These are phyloP conservation scores for Lasioglossum marginatum DNA, from an alignment of 2,888 invertebrate genomes.

Conservation along the genomic window DNA sequence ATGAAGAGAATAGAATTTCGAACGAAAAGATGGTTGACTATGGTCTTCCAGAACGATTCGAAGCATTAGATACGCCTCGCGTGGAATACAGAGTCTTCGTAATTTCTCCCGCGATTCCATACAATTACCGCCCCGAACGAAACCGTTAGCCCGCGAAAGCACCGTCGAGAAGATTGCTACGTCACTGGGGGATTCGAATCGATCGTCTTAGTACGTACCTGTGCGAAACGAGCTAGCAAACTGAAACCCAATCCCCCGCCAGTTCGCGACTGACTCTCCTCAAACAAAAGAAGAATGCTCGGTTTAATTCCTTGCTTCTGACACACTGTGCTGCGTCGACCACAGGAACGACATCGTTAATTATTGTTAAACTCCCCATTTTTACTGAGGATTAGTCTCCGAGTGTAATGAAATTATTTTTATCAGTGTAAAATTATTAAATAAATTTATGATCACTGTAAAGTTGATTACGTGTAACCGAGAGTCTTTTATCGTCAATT, in stretches of 20 bases:
- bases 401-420: background rate
- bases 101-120: slow-evolving; percentile 51
- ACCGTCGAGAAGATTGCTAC: slow-evolving; percentile 42
- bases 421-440: background rate
- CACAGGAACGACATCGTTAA: background rate
- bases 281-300: background rate
- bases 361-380: background rate
- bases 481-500: too few species aligned
- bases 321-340: background rate
- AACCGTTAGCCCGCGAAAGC: slow-evolving; percentile 22
- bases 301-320: background rate
- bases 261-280: background rate
- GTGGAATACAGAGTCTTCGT: slow-evolving; percentile 29
- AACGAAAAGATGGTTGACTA: background rate
- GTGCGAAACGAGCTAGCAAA: slow-evolving; percentile 1
- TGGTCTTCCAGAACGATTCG: background rate
- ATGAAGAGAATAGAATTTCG: background rate
- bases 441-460: background rate
- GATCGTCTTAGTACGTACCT: slow-evolving; percentile 40
- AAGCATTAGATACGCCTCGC: background rate
- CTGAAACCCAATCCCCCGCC: background rate
- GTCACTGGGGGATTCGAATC: slow-evolving; percentile 53
- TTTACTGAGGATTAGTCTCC: background rate
- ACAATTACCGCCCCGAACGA: slow-evolving; percentile 48
- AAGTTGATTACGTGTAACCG: too few species aligned